These are phyloP conservation scores for Cyclophora albipunctata DNA, from an alignment of 2,888 invertebrate species.

Conservation along the genomic window DNA sequence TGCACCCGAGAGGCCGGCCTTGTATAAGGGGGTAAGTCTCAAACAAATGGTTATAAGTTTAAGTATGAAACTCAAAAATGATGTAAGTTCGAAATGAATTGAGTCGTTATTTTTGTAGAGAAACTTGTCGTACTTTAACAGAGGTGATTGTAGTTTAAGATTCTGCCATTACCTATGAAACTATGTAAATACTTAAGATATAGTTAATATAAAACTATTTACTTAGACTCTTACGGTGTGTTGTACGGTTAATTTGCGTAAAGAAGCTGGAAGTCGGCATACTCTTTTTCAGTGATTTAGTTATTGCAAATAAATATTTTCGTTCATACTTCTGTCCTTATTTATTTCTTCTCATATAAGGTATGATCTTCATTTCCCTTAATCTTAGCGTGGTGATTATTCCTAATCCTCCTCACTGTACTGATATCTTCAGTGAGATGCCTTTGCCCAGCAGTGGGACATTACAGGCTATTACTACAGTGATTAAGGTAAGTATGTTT, in stretches of 20 bases:
- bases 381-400: too few species aligned
- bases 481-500: too few species aligned
- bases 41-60: conserved; percentile 24
- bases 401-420: too few species aligned
- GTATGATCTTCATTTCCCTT: too few species aligned
- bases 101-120: conserved; percentile 31
- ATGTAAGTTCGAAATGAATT: conserved; percentile 22
- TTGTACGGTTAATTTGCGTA: conserved; percentile 54
- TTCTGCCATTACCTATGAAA: conserved; percentile 52
- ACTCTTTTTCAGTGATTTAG: conserved; percentile 64
- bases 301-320: conserved; percentile 66
- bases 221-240: conserved; percentile 43
- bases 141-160: conserved; percentile 58
- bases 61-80: conserved; percentile 26
- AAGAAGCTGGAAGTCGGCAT: conserved; percentile 46
- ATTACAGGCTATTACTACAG: too few species aligned
- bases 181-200: conserved; percentile 56
- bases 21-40: conserved; percentile 24
- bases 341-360: neutral
- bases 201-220: conserved; percentile 23
- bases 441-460: too few species aligned
- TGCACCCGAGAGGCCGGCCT: too few species aligned
- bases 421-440: too few species aligned
- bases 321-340: conserved; percentile 31
- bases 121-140: conserved; percentile 28